Conservation (phyloP, 2,888 invertebrate genomes). For the Oligia latruncula region DNA sequence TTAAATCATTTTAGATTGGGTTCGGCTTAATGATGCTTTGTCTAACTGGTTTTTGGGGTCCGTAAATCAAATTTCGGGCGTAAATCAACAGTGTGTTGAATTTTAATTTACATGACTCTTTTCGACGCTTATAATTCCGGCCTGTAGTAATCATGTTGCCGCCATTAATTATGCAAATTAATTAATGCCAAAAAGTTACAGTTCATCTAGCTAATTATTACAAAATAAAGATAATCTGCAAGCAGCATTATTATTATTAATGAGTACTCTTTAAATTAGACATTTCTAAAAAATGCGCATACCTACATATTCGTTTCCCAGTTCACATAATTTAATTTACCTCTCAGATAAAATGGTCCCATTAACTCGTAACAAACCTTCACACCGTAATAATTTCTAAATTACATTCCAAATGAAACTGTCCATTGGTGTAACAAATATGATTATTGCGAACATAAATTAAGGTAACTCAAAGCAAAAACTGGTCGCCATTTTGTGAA, state of each 20-base stretch:
- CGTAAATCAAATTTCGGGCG: slow-evolving; percentile 41
- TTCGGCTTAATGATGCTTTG: slow-evolving; percentile 50
- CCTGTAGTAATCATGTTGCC: slow-evolving; percentile 9
- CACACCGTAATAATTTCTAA: slow-evolving; percentile 40
- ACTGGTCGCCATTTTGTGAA: slow-evolving; percentile 45
- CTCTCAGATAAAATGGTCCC: slow-evolving; percentile 12
- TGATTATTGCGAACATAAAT: slow-evolving; percentile 68
- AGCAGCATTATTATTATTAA: slow-evolving; percentile 13
- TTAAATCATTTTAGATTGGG: slow-evolving; percentile 54
- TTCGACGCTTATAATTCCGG: slow-evolving; percentile 9
- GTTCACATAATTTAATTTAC: slow-evolving; percentile 4
- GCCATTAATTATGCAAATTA: slow-evolving; percentile 27
- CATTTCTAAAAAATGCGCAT: neutral
- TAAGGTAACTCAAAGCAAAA: slow-evolving; percentile 68
- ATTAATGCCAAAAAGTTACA: neutral
- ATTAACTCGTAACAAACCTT: slow-evolving; percentile 10
- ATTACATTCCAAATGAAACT: slow-evolving; percentile 60
- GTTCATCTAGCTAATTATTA: slow-evolving; percentile 4
- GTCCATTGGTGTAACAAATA: slow-evolving; percentile 65
- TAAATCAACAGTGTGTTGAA: slow-evolving; percentile 42
- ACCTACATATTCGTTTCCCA: neutral
- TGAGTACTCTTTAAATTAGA: neutral
- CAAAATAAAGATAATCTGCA: slow-evolving; percentile 4
- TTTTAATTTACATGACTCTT: slow-evolving; percentile 30
- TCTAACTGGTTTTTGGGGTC: slow-evolving; percentile 35